A percentile compares a stretch with the other conserved stretches of the same genome.
Evolutionary conservation across 2,888 invertebrate species (phyloP).

Genomic region (Malthinus flaveolus): DNA sequence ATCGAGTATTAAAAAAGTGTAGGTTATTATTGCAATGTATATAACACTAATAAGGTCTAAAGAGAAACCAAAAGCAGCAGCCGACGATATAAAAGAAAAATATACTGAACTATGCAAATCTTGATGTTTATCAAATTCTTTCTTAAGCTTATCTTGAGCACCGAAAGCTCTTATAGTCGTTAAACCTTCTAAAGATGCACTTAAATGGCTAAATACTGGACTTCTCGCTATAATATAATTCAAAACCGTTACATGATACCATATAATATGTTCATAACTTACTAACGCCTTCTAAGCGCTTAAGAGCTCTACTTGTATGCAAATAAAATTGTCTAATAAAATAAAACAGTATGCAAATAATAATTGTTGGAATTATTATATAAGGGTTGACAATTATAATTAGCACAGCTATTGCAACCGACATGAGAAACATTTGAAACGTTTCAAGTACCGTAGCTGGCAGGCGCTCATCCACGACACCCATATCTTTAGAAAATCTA

Average conservation of each 20-base stretch:
- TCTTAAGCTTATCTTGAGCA: conserved; percentile 65
- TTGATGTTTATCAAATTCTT: conserved; percentile 71
- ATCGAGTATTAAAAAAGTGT: background rate
- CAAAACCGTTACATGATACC: too few species aligned
- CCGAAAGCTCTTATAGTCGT: conserved; percentile 80
- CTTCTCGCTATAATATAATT: conserved; percentile 52
- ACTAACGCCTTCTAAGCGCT: too few species aligned
- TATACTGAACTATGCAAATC: background rate
- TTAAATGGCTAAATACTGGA: conserved; percentile 87
- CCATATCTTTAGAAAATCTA: background rate
- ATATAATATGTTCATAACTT: too few species aligned
- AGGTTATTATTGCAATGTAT: background rate
- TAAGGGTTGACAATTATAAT: background rate
- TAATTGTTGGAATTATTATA: background rate
- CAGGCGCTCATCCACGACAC: background rate
- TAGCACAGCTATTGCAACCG: background rate
- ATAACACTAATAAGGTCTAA: background rate
- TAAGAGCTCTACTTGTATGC: too few species aligned
- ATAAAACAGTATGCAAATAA: too few species aligned
- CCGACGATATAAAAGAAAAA: background rate
- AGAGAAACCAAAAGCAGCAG: background rate
- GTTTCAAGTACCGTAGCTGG: background rate
- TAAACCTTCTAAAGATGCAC: conserved; percentile 79
- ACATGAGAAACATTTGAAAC: too few species aligned
- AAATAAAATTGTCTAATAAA: too few species aligned